phyloP scores from a whole-genome alignment of 1,140 invertebrate species.

The Chymomyza costata region DNA sequence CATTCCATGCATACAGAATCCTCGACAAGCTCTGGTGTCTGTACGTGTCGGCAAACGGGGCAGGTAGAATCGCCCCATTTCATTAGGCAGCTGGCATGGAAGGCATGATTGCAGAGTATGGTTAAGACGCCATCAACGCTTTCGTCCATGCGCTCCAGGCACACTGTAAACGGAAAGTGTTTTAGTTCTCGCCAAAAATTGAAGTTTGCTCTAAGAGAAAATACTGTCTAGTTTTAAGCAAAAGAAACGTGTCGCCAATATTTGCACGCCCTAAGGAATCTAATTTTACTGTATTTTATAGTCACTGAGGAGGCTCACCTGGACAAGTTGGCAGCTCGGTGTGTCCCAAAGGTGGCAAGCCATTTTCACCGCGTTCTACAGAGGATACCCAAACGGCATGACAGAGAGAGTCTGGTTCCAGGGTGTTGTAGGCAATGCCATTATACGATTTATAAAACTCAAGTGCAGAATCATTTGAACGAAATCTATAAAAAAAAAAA shows the following conservation, averaged over 20 bases:
- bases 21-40: constrained; percentile 92
- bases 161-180: constrained; percentile 38
- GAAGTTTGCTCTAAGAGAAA: not conserved
- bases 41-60: constrained; percentile 88
- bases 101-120: constrained; percentile 98
- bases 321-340: constrained; percentile 98
- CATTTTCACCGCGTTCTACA: constrained; percentile 87
- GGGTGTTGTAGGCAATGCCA: constrained; percentile 92
- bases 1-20: constrained; percentile 92
- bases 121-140: constrained; percentile 97
- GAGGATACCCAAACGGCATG: constrained; percentile 95
- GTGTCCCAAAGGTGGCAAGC: constrained; percentile 84
- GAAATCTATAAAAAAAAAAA: constrained; percentile 75
- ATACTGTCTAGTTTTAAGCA: not conserved
- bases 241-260: not conserved
- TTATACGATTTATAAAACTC: constrained; percentile 97
- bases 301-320: too few species aligned
- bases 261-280: not conserved
- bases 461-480: constrained; percentile 84
- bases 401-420: constrained; percentile 93
- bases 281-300: too few species aligned
- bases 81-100: constrained; percentile 94
- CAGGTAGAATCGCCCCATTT: constrained; percentile 97
- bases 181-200: too few species aligned
- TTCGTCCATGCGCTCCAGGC: constrained; percentile 97